Percentiles rank a stretch among this genome's conserved stretches.
Conservation (phyloP, 92 coral and sea anemone genomes). For the Heliopora coerulea region DNA sequence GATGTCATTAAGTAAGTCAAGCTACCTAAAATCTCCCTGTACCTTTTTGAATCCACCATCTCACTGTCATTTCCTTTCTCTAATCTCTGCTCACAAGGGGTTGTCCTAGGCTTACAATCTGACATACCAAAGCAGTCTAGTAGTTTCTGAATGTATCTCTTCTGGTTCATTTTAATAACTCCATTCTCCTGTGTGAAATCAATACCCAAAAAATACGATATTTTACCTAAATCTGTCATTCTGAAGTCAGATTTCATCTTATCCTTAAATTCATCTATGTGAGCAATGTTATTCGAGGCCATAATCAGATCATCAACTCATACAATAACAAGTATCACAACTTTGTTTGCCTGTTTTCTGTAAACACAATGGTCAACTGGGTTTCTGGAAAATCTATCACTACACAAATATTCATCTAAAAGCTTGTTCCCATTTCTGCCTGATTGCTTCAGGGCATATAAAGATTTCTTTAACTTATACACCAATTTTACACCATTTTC, state of each 20-base stretch:
- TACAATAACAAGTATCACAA: constrained; percentile 17
- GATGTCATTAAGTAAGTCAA: constrained; percentile 44
- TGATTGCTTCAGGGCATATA: constrained; percentile 37
- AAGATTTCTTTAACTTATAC: constrained; percentile 32
- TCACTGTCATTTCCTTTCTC: too few species aligned
- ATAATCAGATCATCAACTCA: constrained; percentile 53
- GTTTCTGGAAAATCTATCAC: too few species aligned
- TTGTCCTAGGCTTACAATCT: constrained; percentile 51
- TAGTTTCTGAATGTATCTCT: too few species aligned
- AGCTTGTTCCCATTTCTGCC: constrained; percentile 33
- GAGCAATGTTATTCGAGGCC: constrained; percentile 46
- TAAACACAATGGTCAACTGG: constrained; percentile 26
- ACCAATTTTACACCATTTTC: constrained; percentile 19
- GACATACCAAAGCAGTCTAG: constrained; percentile 49
- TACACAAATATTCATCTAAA: too few species aligned
- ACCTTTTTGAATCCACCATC: too few species aligned
- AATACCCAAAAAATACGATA: constrained; percentile 49
- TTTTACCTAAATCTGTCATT: too few species aligned
- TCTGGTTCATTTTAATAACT: too few species aligned
- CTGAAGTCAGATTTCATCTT: too few species aligned
- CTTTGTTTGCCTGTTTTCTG: constrained; percentile 1
- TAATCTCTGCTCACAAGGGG: too few species aligned
- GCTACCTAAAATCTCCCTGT: constrained; percentile 46
- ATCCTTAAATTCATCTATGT: constrained; percentile 50
- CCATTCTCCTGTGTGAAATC: constrained; percentile 43